A percentile compares a stretch with the other conserved stretches of the same genome.
Conservation (phyloP, 2,113 vertebrate genomes). For the Amia ocellicauda region DNA sequence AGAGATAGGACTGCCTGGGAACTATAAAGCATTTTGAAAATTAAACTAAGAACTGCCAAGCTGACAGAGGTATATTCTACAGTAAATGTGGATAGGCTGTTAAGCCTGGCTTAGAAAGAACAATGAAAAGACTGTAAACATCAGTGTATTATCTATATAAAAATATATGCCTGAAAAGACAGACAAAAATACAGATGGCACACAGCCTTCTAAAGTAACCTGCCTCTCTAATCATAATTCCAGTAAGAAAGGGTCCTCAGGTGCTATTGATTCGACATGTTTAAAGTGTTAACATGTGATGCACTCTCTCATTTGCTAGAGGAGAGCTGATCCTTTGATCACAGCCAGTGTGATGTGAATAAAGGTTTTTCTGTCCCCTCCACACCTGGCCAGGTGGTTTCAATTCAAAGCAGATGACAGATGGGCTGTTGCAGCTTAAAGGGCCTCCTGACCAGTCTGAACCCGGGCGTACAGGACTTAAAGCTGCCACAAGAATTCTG, state of each 20-base stretch:
- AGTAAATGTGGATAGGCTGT: too few relatives aligned
- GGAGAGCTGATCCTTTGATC: too few relatives aligned
- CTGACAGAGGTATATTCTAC: too few relatives aligned
- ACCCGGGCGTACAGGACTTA: neutral
- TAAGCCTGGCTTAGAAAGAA: too few relatives aligned
- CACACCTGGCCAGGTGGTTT: conserved; percentile 5
- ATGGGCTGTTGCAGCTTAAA: neutral
- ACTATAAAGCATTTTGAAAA: too few relatives aligned
- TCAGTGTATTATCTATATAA: too few relatives aligned
- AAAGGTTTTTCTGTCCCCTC: conserved; percentile 5
- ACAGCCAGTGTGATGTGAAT: too few relatives aligned
- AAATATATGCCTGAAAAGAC: too few relatives aligned
- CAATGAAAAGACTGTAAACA: too few relatives aligned
- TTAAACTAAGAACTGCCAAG: too few relatives aligned
- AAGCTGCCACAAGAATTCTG: neutral
- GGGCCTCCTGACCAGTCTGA: neutral
- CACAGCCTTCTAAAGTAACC: conserved; percentile 11
- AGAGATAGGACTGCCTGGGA: too few relatives aligned
- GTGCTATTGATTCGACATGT: neutral
- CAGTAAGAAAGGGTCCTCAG: neutral
- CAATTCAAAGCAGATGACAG: conserved; percentile 12
- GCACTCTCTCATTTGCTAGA: neutral
- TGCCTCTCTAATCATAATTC: conserved; percentile 14
- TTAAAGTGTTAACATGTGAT: conserved; percentile 5
- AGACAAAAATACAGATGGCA: conserved; percentile 1